Evolutionary conservation across 64 coral and sea anemone species (phyloP).

Genomic region (Montipora sp.): DNA sequence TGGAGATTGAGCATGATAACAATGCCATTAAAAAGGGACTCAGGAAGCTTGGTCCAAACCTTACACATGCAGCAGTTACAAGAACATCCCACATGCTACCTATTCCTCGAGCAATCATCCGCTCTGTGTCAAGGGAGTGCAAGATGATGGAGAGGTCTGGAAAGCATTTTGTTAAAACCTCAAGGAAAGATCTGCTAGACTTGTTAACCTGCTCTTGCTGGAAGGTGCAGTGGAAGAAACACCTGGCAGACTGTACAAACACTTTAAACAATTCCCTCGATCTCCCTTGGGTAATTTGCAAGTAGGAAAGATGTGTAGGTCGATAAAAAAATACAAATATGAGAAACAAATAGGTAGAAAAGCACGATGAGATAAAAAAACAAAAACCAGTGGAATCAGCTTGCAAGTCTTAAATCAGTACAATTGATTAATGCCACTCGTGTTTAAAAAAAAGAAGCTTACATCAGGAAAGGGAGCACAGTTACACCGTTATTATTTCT

Average conservation of each 20-base stretch:
- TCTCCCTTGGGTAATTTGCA: neutral
- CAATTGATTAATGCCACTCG: neutral
- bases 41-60: constrained; percentile 60
- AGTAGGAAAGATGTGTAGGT: constrained; percentile 32
- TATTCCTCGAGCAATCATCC: neutral
- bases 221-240: constrained; percentile 16
- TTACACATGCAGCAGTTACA: constrained; percentile 31
- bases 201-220: constrained; percentile 10
- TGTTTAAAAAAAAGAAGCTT: neutral
- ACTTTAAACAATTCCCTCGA: neutral
- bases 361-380: constrained; percentile 1
- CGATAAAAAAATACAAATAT: constrained; percentile 41
- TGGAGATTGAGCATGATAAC: constrained; percentile 66
- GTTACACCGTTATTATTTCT: no score
- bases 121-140: neutral
- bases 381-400: neutral
- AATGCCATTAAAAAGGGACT: constrained; percentile 48
- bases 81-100: neutral
- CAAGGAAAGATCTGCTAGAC: constrained; percentile 23
- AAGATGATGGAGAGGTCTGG: constrained; percentile 3
- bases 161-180: constrained; percentile 13
- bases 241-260: constrained; percentile 35
- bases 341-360: neutral
- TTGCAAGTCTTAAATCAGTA: neutral
- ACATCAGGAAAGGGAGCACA: no score